Evolutionary conservation across 2,113 vertebrate species (phyloP), one percentile per base, ranked within the genome.

Genomic region (Peromyscus leucopus): DNA sequence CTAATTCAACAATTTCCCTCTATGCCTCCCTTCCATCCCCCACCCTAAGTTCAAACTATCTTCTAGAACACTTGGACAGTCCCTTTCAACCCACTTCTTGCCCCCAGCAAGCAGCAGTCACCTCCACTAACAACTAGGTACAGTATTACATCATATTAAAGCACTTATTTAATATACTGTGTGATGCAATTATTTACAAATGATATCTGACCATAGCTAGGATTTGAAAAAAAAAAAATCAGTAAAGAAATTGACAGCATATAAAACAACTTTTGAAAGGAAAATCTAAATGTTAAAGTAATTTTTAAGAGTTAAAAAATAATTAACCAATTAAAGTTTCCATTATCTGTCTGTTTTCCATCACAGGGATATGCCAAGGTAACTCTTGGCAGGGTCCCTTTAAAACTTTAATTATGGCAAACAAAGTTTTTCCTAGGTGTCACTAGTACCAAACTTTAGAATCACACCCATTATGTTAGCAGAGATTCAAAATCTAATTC

Each of bases 211-310:
- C 39, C 65, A 72, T 3, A 51, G 26, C 21, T 91, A 33, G 15
- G 48, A 89, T 61, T 65, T 55, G 28, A 90, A 11, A 4, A 22
- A 17, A 17, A 21, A 26, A 84, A 1, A 91, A 51, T 65, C 59
- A 96, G 72, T 61, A 12, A 88, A 16, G 13, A 89, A 92, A 61
- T 55, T 69, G 86, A 89, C 4, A 95, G 4, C 13, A 95, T 17
- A 82, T 72, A 93, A 94, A 95, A 31, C 22, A 91, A 91, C 24
- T 90, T 74, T 42, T 78, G 15, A 89, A 90, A 61, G 24, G 15
- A 89, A 96, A 96, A 94, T 90, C 24, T 72, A 24, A 84, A 96
- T 33, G 3, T 61, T 89, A 89, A 97, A 90, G 79, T 65, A 42
- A 48, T 79, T 46, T 2, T 2, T 42, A 79, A 78, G n/a, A 92